phyloP scores from a whole-genome alignment of 2,797 vertebrate genomes.

The Pangasius sanitwongsei region DNA sequence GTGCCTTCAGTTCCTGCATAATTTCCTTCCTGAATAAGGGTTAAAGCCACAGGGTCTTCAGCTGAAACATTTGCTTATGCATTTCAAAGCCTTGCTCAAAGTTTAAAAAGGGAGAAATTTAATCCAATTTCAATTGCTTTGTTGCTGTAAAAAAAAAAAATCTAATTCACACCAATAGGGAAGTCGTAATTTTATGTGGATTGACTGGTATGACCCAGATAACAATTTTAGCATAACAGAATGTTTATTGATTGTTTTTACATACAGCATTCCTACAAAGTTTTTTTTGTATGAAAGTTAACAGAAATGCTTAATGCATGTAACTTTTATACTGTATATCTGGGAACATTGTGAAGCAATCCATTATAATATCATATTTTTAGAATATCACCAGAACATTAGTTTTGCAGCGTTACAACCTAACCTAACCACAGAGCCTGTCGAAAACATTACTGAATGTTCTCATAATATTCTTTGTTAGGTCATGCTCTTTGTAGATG shows the following conservation, averaged over 20 bases:
- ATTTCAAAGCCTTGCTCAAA: background rate
- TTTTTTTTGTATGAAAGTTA: background rate
- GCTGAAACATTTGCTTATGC: background rate
- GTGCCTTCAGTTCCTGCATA: background rate
- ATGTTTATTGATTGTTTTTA: background rate
- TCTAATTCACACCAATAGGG: too few species aligned
- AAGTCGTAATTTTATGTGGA: background rate
- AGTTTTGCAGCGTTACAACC: background rate
- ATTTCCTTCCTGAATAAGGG: background rate
- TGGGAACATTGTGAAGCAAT: background rate
- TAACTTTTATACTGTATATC: background rate
- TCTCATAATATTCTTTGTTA: background rate
- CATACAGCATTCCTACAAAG: background rate
- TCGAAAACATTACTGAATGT: background rate
- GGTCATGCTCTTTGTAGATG: slow-evolving; percentile 20
- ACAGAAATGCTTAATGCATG: background rate
- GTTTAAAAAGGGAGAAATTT: background rate
- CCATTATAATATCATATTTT: background rate
- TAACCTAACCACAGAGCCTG: background rate
- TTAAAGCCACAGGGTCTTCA: background rate
- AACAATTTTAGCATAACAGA: background rate
- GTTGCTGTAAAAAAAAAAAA: background rate
- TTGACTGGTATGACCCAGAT: background rate
- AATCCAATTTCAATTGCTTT: background rate
- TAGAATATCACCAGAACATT: background rate